Base-by-base conservation (phyloP, 2,797 vertebrate species). In the Telmatherina bonti region DNA sequence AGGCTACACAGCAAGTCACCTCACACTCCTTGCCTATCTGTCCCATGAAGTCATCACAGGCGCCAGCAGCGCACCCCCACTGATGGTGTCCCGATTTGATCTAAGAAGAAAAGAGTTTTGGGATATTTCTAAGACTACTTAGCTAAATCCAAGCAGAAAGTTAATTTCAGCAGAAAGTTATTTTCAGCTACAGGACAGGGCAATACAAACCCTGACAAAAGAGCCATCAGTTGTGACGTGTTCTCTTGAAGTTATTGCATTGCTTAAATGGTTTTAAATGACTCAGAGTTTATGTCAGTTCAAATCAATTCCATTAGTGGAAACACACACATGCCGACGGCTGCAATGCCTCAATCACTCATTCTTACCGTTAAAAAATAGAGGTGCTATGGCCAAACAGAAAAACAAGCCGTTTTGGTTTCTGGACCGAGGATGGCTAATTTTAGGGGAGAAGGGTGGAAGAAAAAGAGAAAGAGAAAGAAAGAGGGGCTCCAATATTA, bases 291-390 rank as follows among this genome's bases (percentile, higher is more conserved):
- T 26, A 31, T 31, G 63, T 78, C 57, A 66, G 45, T 68, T 73
- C 60, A 78, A 72, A 63, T 36, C 73, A 72, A 74, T 57, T 51
- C 72, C 33, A 5, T 51, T 30, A 8, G 27, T 30, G 30, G 7
- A 71, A 24, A 70, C 55, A 47, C 49, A 30, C 53, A 64, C 51
- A 70, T n/a, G 52, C 52, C 15, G 52, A 63, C 43, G 36, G 43
- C 53, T 24, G 24, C 30, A 16, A 31, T 1, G 56, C n/a, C 53
- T 45, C 20, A 3, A 52, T 41, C 18, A 1, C 47, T 47, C 22
- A n/a, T 26, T 64, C 91, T 92, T 91, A 93, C 92, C 91, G 81
- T 83, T 59, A 55, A 66, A 90, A 70, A 74, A 63, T 66, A 76
- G 60, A 75, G 71, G 47, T 20, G 30, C 51, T 79, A 22, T 30